Conservation (phyloP, 2,113 vertebrate species). For the Passer montanus region DNA sequence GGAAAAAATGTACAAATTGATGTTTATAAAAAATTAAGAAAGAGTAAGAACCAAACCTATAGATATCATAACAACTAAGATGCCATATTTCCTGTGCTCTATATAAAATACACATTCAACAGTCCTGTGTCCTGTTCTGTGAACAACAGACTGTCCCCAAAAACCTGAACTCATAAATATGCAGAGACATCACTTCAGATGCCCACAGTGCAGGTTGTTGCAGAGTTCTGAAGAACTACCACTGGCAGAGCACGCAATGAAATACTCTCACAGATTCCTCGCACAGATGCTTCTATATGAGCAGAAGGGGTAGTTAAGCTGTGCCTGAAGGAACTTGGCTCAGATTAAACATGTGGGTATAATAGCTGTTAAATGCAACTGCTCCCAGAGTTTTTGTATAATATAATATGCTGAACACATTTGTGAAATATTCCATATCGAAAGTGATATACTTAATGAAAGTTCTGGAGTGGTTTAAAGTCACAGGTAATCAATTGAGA, state of each 20-base stretch:
- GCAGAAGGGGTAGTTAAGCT: background rate
- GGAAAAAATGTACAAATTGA: background rate
- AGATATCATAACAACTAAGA: background rate
- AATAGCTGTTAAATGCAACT: background rate
- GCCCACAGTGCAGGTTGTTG: background rate
- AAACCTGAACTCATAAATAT: background rate
- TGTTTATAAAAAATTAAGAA: background rate
- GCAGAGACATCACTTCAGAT: background rate
- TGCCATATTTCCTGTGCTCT: background rate
- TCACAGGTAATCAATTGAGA: background rate
- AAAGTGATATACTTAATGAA: background rate
- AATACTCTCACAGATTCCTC: background rate
- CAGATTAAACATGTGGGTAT: background rate
- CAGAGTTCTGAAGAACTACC: background rate
- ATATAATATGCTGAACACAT: background rate
- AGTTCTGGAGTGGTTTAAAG: background rate
- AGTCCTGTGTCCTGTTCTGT: background rate
- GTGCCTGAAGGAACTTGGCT: background rate
- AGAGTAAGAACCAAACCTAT: background rate
- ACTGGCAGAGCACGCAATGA: background rate
- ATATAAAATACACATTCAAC: background rate
- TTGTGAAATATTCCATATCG: background rate
- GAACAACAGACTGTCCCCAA: background rate
- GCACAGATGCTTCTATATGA: background rate
- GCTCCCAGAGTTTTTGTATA: background rate